A percentile compares a stretch with the other conserved stretches of the same genome.
These are phyloP conservation scores for Pseudococcus longispinus DNA, from an alignment of 2,888 invertebrate species.

Conservation along the genomic window DNA sequence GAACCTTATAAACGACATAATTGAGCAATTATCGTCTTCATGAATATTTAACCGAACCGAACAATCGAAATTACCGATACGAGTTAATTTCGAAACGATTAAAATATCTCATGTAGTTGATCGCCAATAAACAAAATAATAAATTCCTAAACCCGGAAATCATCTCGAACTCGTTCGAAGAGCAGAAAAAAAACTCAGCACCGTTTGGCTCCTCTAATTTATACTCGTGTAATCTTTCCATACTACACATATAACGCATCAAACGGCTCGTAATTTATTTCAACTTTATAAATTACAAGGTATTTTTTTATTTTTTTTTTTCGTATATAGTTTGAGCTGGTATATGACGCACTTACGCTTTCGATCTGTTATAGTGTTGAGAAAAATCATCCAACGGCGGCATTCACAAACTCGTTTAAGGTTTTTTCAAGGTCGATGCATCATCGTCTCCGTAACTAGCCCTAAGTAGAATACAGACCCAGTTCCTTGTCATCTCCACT, in stretches of 20 bases:
- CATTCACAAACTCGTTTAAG: constrained; percentile 35
- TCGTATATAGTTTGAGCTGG: background rate
- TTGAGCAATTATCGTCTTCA: background rate
- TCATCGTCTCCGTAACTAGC: background rate
- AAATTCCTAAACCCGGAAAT: constrained; percentile 33
- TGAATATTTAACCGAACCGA: background rate
- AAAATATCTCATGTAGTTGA: background rate
- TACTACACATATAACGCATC: background rate
- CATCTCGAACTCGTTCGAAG: background rate
- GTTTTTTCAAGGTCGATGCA: constrained; percentile 32
- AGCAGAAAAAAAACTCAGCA: background rate
- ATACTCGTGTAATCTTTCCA: background rate
- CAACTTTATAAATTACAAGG: constrained; percentile 24
- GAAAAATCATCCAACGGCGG: background rate
- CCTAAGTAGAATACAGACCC: constrained; percentile 15
- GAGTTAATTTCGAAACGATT: background rate
- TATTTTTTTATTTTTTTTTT: constrained; percentile 25
- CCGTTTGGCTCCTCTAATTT: constrained; percentile 16
- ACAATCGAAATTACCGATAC: background rate
- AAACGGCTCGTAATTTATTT: constrained; percentile 14
- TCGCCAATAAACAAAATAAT: constrained; percentile 37
- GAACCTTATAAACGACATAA: background rate
- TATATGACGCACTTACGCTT: constrained; percentile 32
- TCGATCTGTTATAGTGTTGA: background rate
- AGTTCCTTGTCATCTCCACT: constrained; percentile 11